Base-by-base conservation (phyloP, 2,113 vertebrate genomes). In the Gadus macrocephalus region DNA sequence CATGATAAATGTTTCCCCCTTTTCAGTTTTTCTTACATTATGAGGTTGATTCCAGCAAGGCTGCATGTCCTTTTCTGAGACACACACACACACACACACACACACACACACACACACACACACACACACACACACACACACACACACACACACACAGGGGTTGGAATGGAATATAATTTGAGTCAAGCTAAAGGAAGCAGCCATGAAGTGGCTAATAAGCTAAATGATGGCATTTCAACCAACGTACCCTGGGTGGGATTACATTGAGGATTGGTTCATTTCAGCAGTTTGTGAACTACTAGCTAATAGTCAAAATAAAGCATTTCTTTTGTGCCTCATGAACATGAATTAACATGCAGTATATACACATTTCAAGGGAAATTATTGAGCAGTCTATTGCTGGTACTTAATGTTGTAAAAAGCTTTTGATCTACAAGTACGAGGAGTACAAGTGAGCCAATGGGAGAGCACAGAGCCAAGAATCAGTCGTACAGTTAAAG, bases 121-220 rank as follows among this genome's bases (percentile, higher is more conserved):
- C 31, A 35, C 31, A 35, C 31, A 35, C 42, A 49, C 42, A 49
- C 12, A 49, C 42, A 49, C 12, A 49, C 42, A 49, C 42, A 49
- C 42, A 49, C 42, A 49, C 42, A 49, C 42, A 49, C 1, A 9
- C 42, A 49, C 42, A 49, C 42, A 76, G 67, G 77, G 68, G 69
- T 64, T 70, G 71, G 73, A 81, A 67, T 70, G 71, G 77, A 86
- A 76, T 86, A 35, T 81, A 15, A 76, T 87, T 85, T 85, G 74
- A 64, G 20, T 64, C 28, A 79, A 64, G 19, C 53, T n/a, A 67
- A 16, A 69, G 59, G 42, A 2, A 67, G 64, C 67, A 59, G 9
- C 69, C 17, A 64, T 62, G 60, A 70, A 25, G 35, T 69, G 28
- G 58, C 28, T 73, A 72, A 79, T 62, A 16, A 53, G 17, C 16